Percentiles rank a stretch among this genome's conserved stretches.
Evolutionary conservation across 2,888 invertebrate genomes (phyloP).

Genomic region (Metacarcinus magister): DNA sequence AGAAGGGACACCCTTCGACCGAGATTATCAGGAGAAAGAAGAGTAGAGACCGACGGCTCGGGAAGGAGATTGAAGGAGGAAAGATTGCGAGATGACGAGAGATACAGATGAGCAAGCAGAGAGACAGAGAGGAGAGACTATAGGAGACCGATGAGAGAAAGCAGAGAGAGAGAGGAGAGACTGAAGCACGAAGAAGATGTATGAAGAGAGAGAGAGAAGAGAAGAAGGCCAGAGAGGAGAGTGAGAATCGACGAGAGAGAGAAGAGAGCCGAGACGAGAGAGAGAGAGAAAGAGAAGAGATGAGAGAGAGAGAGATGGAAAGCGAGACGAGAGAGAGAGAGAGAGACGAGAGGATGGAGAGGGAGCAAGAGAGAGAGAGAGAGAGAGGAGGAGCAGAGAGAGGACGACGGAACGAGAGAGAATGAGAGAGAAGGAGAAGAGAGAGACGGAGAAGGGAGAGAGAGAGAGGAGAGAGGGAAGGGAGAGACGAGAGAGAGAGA

Average conservation of each 20-base stretch:
- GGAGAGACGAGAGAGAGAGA: not conserved
- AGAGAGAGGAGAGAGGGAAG: not conserved
- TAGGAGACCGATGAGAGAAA: not conserved
- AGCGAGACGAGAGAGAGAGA: too few species aligned
- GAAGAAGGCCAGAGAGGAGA: too few species aligned
- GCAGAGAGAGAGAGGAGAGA: not conserved
- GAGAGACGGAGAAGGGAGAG: not conserved
- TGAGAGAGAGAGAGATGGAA: conserved; percentile 32
- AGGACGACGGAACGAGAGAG: too few species aligned
- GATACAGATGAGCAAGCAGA: not conserved
- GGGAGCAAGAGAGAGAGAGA: not conserved
- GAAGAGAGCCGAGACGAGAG: not conserved
- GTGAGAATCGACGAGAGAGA: too few species aligned
- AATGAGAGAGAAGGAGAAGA: too few species aligned
- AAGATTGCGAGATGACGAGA: not conserved
- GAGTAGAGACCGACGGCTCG: too few species aligned
- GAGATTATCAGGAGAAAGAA: not conserved
- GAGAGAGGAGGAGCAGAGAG: not conserved
- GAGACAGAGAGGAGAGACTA: conserved; percentile 21
- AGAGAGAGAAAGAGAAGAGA: not conserved
- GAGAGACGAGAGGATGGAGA: not conserved
- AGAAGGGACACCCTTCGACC: not conserved
- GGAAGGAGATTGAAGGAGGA: not conserved
- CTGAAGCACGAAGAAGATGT: too few species aligned
- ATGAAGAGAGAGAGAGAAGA: too few species aligned